Evolutionary conservation across 2,113 vertebrate genomes (phyloP).

Genomic region (Fulica atra): DNA sequence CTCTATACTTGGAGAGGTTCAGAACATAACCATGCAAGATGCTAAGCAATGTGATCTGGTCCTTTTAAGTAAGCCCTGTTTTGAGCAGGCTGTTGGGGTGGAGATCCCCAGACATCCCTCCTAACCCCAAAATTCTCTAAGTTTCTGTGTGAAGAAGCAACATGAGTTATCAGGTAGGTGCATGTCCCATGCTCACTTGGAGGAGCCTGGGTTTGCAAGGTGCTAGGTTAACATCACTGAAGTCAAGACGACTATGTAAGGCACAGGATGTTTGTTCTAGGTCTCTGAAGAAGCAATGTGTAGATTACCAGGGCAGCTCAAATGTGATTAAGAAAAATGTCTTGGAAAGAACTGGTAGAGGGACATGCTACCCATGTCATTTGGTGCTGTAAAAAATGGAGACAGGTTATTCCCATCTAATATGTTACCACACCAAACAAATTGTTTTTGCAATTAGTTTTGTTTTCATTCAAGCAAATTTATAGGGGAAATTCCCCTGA

Average conservation of each 20-base stretch:
- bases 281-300: background rate
- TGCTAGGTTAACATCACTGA: background rate
- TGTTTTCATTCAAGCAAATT: slow-evolving; percentile 7
- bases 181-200: rapidly evolving
- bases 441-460: slow-evolving; percentile 7
- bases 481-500: background rate
- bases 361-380: rapidly evolving
- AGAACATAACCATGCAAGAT: background rate
- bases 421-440: background rate
- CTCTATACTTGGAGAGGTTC: background rate
- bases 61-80: background rate
- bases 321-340: background rate
- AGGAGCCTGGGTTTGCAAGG: background rate
- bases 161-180: background rate
- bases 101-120: background rate
- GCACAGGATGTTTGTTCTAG: background rate
- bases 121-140: background rate
- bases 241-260: background rate
- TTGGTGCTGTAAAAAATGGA: background rate
- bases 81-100: background rate
- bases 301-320: background rate
- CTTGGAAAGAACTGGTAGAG: background rate
- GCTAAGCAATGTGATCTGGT: background rate
- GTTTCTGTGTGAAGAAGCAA: background rate
- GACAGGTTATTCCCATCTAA: background rate